Percentiles rank a stretch among this genome's conserved stretches.
Conservation (phyloP, 1,140 invertebrate species). For the Caerostris extrusa region DNA sequence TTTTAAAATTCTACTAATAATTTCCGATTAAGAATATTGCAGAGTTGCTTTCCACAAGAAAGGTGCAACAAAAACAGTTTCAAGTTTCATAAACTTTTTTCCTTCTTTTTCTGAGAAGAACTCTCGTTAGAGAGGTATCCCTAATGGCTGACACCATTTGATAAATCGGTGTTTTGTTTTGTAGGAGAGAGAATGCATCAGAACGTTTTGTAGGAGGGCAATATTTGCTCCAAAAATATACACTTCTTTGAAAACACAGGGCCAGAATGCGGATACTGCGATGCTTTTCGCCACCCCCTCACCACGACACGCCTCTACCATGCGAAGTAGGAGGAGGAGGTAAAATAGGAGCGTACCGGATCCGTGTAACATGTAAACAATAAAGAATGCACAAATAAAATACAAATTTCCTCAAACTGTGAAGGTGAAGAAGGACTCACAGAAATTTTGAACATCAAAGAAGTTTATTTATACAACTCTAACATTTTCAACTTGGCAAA, state of each 20-base stretch:
- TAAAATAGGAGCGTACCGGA: neutral
- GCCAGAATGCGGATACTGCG: conserved; percentile 59
- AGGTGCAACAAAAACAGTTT: too few relatives aligned
- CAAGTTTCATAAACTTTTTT: too few relatives aligned
- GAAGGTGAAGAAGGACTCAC: neutral
- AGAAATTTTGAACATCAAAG: neutral
- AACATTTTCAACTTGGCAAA: too few relatives aligned
- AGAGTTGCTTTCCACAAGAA: too few relatives aligned
- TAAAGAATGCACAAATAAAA: neutral
- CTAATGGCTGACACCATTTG: neutral
- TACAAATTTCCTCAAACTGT: neutral
- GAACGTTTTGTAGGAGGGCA: neutral
- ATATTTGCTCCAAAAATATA: conserved; percentile 12
- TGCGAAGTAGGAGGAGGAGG: conserved; percentile 30
- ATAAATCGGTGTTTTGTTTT: conserved; percentile 40
- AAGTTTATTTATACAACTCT: neutral
- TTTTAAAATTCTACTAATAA: too few relatives aligned
- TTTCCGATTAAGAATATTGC: too few relatives aligned
- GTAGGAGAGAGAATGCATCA: neutral
- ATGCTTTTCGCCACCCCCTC: conserved; percentile 54
- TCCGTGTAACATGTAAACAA: conserved; percentile 9
- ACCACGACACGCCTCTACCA: conserved; percentile 43
- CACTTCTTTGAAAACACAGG: conserved; percentile 6
- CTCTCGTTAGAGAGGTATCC: neutral
- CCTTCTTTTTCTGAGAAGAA: neutral